Evolutionary conservation across 2,113 vertebrate species (phyloP).

Genomic region (Seriola aureovittata): DNA sequence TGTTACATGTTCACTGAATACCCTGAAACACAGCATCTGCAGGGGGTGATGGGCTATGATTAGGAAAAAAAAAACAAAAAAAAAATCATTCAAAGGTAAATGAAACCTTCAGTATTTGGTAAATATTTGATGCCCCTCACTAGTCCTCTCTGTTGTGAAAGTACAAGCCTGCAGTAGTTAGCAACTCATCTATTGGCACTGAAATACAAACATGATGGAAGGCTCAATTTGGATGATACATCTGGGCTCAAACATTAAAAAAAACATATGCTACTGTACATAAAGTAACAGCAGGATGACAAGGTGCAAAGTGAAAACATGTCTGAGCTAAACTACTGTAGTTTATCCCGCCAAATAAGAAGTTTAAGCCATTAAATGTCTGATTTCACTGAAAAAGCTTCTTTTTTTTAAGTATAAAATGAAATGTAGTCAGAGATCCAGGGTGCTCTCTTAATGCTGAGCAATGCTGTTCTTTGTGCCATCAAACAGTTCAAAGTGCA

Average conservation of each 20-base stretch:
- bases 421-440: too few relatives aligned
- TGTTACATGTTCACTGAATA: too few relatives aligned
- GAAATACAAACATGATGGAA: not conserved
- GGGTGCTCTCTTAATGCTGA: not conserved
- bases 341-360: not conserved
- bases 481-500: conserved; percentile 47
- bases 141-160: not conserved
- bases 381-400: not conserved
- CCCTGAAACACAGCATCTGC: not conserved
- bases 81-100: not conserved
- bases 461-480: conserved; percentile 5
- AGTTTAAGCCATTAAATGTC: not conserved
- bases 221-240: not conserved
- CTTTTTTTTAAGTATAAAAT: not conserved
- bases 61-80: too few relatives aligned
- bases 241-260: not conserved
- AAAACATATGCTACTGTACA: not conserved
- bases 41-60: not conserved
- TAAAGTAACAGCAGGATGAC: conserved; percentile 18
- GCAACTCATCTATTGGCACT: not conserved
- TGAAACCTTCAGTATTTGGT: not conserved
- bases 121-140: not conserved
- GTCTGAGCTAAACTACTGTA: not conserved
- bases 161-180: not conserved
- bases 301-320: not conserved